Percentiles rank a stretch among this genome's conserved stretches.
phyloP scores from a whole-genome alignment of 2,797 vertebrate genomes.

The Sebastes taczanowskii region DNA sequence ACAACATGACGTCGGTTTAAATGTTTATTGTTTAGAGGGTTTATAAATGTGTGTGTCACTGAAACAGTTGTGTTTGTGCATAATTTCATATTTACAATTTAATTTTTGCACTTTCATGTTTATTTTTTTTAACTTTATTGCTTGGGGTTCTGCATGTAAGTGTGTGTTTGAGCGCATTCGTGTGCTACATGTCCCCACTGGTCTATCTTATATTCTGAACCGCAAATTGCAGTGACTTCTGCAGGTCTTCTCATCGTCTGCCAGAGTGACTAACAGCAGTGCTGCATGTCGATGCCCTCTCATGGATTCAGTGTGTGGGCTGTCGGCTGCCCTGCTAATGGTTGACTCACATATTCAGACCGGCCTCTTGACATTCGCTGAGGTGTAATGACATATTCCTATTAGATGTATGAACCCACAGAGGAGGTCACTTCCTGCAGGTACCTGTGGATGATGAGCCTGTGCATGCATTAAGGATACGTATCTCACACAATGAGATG shows the following conservation, averaged over 20 bases:
- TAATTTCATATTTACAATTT: not conserved
- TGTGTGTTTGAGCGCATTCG: too few species aligned
- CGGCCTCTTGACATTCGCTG: constrained; percentile 51
- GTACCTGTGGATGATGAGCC: not conserved
- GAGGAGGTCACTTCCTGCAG: constrained; percentile 4
- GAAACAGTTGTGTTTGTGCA: not conserved
- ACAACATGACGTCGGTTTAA: not conserved
- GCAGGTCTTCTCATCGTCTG: too few species aligned
- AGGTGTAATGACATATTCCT: constrained; percentile 33
- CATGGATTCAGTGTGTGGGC: constrained; percentile 3
- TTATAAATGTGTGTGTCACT: constrained; percentile 1
- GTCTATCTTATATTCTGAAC: too few species aligned
- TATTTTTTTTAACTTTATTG: not conserved
- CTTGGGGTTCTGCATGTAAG: too few species aligned
- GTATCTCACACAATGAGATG: not conserved
- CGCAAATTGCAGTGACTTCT: too few species aligned
- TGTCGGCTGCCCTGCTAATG: constrained; percentile 26
- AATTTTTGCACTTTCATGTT: not conserved
- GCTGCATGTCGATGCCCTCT: too few species aligned
- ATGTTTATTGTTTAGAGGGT: not conserved
- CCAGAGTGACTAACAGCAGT: too few species aligned
- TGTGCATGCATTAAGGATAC: not conserved
- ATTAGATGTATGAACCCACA: constrained; percentile 12
- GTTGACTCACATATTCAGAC: constrained; percentile 27
- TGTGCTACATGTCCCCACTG: too few species aligned